A percentile compares a stretch with the other conserved stretches of the same genome.
Conservation (phyloP, 2,888 invertebrate genomes). For the Tenodera sinensis region DNA sequence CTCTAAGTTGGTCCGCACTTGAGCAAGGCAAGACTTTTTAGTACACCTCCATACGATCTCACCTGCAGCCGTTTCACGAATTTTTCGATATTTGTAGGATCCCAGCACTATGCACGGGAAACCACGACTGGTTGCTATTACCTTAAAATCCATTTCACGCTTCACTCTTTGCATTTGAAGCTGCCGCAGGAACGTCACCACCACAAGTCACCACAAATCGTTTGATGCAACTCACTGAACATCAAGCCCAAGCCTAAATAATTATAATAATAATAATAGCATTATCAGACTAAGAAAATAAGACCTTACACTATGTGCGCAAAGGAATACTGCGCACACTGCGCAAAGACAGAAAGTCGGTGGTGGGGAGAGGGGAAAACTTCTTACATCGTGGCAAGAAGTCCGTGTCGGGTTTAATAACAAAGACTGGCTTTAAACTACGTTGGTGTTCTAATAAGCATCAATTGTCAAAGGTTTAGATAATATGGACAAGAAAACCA, state of each 20-base stretch:
- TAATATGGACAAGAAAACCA: too few relatives aligned
- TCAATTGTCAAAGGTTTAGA: too few relatives aligned
- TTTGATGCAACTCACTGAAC: too few relatives aligned
- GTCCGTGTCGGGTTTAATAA: too few relatives aligned
- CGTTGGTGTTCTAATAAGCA: too few relatives aligned
- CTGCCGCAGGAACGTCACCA: not conserved
- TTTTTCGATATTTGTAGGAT: slow-evolving; percentile 18
- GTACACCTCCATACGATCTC: slow-evolving; percentile 25
- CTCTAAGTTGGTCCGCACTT: slow-evolving; percentile 15
- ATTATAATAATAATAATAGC: not conserved
- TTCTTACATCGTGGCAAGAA: too few relatives aligned
- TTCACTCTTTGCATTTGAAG: not conserved
- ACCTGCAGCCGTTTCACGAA: slow-evolving; percentile 7
- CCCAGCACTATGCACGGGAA: slow-evolving; percentile 19
- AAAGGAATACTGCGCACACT: not conserved
- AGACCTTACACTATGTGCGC: not conserved
- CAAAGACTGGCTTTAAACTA: too few relatives aligned
- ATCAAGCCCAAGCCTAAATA: too few relatives aligned
- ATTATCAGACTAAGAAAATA: not conserved
- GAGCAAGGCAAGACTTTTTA: slow-evolving; percentile 14
- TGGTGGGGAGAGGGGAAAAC: too few relatives aligned
- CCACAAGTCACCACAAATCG: too few relatives aligned
- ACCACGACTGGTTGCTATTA: slow-evolving; percentile 13
- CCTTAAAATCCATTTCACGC: not conserved
- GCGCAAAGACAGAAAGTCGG: not conserved